Evolutionary conservation across 2,888 invertebrate species (phyloP).

Genomic region (Ophonus ardosiacus): DNA sequence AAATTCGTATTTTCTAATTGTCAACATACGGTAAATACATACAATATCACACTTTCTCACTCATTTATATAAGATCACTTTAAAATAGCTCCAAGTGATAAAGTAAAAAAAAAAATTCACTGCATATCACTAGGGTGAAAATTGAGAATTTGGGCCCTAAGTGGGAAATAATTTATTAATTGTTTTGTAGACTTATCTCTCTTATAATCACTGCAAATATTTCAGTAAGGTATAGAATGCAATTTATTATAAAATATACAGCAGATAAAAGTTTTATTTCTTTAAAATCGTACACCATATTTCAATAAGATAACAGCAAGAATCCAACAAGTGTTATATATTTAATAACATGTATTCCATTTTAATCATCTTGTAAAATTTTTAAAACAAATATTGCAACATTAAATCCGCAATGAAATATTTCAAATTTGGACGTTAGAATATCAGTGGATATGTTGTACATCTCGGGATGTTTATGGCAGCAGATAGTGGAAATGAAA

Average conservation of each 20-base stretch:
- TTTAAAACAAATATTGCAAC: slow-evolving; percentile 11
- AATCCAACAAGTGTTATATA: slow-evolving; percentile 12
- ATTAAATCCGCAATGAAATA: slow-evolving; percentile 20
- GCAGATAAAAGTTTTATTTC: not conserved
- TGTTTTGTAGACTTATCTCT: not conserved
- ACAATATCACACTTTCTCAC: too few relatives aligned
- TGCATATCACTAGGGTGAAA: too few relatives aligned
- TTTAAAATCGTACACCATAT: not conserved
- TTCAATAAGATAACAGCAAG: slow-evolving; percentile 5
- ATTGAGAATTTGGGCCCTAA: too few relatives aligned
- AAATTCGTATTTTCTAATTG: too few relatives aligned
- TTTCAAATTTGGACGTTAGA: slow-evolving; percentile 37
- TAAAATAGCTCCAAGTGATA: too few relatives aligned
- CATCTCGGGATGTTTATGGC: slow-evolving; percentile 5
- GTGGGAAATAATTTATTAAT: not conserved
- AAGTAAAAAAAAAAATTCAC: too few relatives aligned
- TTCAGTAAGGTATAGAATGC: not conserved
- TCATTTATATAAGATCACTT: too few relatives aligned
- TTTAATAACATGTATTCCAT: not conserved
- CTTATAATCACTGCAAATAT: not conserved
- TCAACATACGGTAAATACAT: too few relatives aligned
- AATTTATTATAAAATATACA: not conserved
- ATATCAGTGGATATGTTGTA: slow-evolving; percentile 36
- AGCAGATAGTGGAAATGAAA: slow-evolving; percentile 4
- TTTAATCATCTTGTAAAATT: not conserved